Evolutionary conservation across 2,888 invertebrate species (phyloP), one percentile per base, ranked within the genome.

Genomic region (Dendrolimus houi): DNA sequence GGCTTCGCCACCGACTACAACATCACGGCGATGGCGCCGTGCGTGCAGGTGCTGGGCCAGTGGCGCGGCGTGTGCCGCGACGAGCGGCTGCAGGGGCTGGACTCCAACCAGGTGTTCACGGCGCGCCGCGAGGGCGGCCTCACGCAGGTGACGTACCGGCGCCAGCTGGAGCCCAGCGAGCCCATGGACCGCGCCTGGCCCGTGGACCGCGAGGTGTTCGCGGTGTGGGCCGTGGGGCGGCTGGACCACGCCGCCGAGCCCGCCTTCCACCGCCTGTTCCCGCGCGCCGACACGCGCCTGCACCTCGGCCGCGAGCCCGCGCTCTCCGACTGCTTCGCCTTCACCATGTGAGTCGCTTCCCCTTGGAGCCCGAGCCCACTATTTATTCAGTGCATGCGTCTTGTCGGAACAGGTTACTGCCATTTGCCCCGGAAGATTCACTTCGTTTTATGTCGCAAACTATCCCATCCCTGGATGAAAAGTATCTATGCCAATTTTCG

Each of bases 41-140:
- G 97, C 74, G 95, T 95, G 54, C 96, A 95, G 83, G 96, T 97
- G 60, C 88, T 97, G 69, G 97, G 96, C 1, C 95, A 94, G 69
- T 95, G 96, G 79, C 95, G 93, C 79, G 98, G 97, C 52, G 97
- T 97, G 52, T 98, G 98, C 69, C 94, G 93, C 64, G 98, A 98
- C 81, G 94, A 94, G 59, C 82, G 93, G n/a, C 92, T 97, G 2
- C 97, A 96, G 41, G 96, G 96, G 0, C 91, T 93, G 64, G 96
- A 97, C 75, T 95, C 93, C 77, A 95, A 95, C 79, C 97, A 97
- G 87, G 84, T 97, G 68, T 94, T 94, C 76, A 94, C 94, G 1
- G 94, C 94, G 54, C 85, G 91, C 1, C 91, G 96, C 64, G 93
- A 93, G 68, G 93, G 94, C 79, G 96, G 96, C 0, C 93, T 97